Evolutionary conservation across 1,140 invertebrate genomes (phyloP), one percentile per base, ranked within the genome.

Genomic region (Holotrichia oblita): DNA sequence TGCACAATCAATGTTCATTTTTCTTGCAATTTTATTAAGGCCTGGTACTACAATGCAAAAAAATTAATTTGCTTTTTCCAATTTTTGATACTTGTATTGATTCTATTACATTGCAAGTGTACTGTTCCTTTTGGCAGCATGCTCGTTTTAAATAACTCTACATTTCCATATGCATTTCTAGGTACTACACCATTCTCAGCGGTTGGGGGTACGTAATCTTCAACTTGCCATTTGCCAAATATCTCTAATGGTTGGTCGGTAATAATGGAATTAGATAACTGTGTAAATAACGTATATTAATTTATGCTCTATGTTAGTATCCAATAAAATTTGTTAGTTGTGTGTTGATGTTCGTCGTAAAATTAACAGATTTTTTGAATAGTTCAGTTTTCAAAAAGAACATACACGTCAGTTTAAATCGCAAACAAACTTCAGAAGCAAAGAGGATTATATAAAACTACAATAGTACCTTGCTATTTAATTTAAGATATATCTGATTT

Each of bases 101-200:
- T 86, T 99, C 96, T 10, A 97, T 96, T 41, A 95, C 96, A 83
- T n/a, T n/a, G n/a, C n/a, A n/a, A n/a, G n/a, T n/a, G n/a, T n/a
- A n/a, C n/a, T n/a, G n/a, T n/a, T n/a, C 96, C 97, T 87, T 92
- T 94, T 0, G 99, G 98, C 81, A 99, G 88, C 98, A 99, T 99
- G 81, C 92, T 94, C 0, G 92, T 90, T 86, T 98, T 94, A 85
- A 98, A 99, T 10, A 99, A 87, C 87, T 99, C 98, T 0, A 99
- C 96, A 89, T 99, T 99, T 61, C 98, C 98, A 88, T 97, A 99
- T 12, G 95, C 96, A 90, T 99, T 99, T 79, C 97, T 91, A 0
- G 98, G 98, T 12, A 99, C 96, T 81, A 94, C 91, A 0, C 98
- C 98, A 89, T 98, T 92, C 82, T 94, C 92, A n/a, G 97, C 97